Base-by-base conservation (phyloP, 2,888 invertebrate species). In the Gasteruption jaculator region DNA sequence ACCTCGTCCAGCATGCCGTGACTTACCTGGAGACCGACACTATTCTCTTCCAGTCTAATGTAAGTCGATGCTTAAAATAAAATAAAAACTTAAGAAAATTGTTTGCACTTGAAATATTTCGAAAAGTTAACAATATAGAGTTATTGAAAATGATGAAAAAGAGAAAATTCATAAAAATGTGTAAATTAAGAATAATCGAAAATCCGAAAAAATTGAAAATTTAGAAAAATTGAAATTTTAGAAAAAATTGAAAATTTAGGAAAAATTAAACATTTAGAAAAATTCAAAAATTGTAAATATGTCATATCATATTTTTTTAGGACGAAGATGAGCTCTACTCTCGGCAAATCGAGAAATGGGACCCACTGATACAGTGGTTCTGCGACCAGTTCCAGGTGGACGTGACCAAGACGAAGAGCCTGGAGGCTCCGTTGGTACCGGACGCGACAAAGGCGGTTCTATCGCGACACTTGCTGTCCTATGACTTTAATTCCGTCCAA, bases 301-400 rank as follows among this genome's bases (percentile, higher is more conserved):
- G n/a, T n/a, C n/a, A n/a, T n/a, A n/a, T n/a, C n/a, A 37, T 26
- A 38, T 56, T 34, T 41, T 43, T 53, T 33, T 52, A 88, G 87
- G 85, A 90, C 56, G 84, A 86, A 52, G 79, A 83, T 45, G 87
- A 89, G 46, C 73, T 96, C 38, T 79, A 78, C 51, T 75, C 80
- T 38, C 63, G 90, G 22, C 94, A 96, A 75, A 72, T 76, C 40
- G 73, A 81, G 53, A 82, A 90, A 65, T 99, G 97, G 97, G 84
- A 84, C 63, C 93, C 96, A 5, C 67, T 96, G 2, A 77, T 96
- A 43, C 76, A 85, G 32, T 95, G 94, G 93, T 90, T 94, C 64
- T 85, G 90, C 68, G 75, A 88, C 56, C 80, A 85, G 52, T 93
- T 84, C 71, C 74, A 80, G 56, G 82, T 90, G 0, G 75, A 79